Evolutionary conservation across 2,888 invertebrate species (phyloP).

Genomic region (Ochropleura plecta): DNA sequence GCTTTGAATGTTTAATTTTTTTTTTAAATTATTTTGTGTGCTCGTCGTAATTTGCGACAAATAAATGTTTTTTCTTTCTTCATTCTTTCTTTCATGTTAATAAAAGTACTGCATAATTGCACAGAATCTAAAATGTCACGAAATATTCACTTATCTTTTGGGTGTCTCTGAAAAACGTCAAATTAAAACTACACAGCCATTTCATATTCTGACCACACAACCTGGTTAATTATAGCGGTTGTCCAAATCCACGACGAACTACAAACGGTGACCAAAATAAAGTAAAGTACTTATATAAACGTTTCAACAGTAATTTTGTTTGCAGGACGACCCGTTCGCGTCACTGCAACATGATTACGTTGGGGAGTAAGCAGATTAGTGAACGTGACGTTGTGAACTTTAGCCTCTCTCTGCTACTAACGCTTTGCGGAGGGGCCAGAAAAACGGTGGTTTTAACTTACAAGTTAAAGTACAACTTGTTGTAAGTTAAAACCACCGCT

Average conservation of each 20-base stretch:
- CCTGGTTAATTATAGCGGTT: conserved; percentile 10
- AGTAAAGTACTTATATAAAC: conserved; percentile 10
- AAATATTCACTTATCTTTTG: neutral
- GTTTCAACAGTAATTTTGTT: conserved; percentile 26
- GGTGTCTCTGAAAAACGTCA: neutral
- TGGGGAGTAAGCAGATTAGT: conserved; percentile 57
- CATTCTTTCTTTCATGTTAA: too few species aligned
- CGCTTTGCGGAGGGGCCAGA: conserved; percentile 50
- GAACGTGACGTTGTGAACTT: conserved; percentile 50
- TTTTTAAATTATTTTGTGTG: too few species aligned
- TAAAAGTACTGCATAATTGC: too few species aligned
- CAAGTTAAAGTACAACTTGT: too few species aligned
- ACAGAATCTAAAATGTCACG: too few species aligned
- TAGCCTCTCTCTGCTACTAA: conserved; percentile 2
- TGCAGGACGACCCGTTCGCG: conserved; percentile 13
- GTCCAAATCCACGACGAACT: conserved; percentile 2
- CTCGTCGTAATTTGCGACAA: too few species aligned
- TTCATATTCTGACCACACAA: conserved; percentile 6
- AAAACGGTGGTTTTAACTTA: neutral
- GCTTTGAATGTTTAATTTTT: too few species aligned
- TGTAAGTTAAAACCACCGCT: too few species aligned
- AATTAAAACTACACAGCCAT: neutral
- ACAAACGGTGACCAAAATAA: conserved; percentile 10
- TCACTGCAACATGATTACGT: conserved; percentile 52
- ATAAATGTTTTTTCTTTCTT: too few species aligned